phyloP scores from a whole-genome alignment of 2,888 invertebrate species.

The Protophormia terraenovae region DNA sequence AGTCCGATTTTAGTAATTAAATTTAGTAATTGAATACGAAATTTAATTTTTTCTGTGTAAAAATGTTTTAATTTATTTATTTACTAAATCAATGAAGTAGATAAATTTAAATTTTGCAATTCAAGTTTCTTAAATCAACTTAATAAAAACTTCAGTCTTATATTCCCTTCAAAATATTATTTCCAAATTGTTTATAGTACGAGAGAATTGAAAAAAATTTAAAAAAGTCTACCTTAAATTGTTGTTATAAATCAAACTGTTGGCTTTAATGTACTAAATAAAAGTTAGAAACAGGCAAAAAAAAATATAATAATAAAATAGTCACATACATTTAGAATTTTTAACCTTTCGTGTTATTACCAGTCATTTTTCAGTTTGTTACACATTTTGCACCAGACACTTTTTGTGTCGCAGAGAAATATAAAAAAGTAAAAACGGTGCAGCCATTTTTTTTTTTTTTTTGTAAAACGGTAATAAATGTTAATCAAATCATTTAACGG shows the following conservation, averaged over 20 bases:
- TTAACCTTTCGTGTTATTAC: slow-evolving; percentile 36
- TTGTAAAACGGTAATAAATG: slow-evolving; percentile 47
- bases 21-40: too few species aligned
- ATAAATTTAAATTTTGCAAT: too few species aligned
- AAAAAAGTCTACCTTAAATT: background rate
- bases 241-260: slow-evolving; percentile 41
- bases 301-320: background rate
- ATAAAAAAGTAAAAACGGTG: background rate
- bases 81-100: too few species aligned
- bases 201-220: background rate
- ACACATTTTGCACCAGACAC: slow-evolving; percentile 16
- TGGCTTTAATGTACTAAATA: background rate
- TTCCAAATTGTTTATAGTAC: too few species aligned
- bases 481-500: slow-evolving; percentile 60
- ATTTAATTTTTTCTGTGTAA: too few species aligned
- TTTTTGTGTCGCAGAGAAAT: background rate
- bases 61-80: too few species aligned
- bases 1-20: too few species aligned
- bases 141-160: too few species aligned
- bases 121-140: too few species aligned
- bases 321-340: slow-evolving; percentile 2
- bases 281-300: background rate
- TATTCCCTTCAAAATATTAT: too few species aligned
- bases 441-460: background rate
- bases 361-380: slow-evolving; percentile 40